Percentiles rank a stretch among this genome's conserved stretches.
These are phyloP conservation scores for Mesopsocus fuscifrons DNA, from an alignment of 2,888 invertebrate species.

Conservation along the genomic window DNA sequence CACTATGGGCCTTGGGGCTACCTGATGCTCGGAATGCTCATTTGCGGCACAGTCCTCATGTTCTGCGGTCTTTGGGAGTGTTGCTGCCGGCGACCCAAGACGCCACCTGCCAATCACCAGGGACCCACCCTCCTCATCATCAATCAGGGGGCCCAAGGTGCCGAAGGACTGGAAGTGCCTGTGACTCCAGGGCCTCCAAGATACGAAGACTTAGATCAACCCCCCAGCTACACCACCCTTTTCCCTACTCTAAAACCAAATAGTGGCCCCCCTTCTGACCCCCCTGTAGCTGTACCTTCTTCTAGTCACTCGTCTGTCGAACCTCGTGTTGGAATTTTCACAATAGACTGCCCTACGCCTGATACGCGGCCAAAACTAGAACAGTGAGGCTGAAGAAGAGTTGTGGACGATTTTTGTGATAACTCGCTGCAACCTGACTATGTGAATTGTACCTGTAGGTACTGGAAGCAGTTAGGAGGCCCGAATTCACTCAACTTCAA, in stretches of 20 bases:
- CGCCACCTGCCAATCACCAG: constrained; percentile 16
- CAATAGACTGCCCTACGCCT: neutral
- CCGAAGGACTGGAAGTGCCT: constrained; percentile 25
- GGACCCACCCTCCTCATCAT: constrained; percentile 23
- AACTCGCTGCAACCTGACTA: too few relatives aligned
- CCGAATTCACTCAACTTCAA: too few relatives aligned
- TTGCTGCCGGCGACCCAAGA: constrained; percentile 27
- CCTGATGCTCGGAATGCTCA: constrained; percentile 46
- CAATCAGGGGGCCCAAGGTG: constrained; percentile 16
- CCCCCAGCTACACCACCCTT: constrained; percentile 43
- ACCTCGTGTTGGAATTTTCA: neutral
- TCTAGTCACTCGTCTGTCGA: neutral
- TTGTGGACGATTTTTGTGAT: too few relatives aligned
- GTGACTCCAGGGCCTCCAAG: constrained; percentile 33
- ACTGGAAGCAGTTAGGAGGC: too few relatives aligned
- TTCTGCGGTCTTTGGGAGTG: constrained; percentile 32
- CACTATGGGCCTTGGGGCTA: constrained; percentile 59
- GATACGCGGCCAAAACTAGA: neutral
- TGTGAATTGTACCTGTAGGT: too few relatives aligned
- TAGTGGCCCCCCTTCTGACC: too few relatives aligned
- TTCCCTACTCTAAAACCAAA: constrained; percentile 30
- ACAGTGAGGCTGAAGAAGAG: neutral
- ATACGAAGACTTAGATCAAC: constrained; percentile 41
- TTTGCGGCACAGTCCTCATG: constrained; percentile 47
- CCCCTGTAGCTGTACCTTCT: too few relatives aligned